Base-by-base conservation (phyloP, 2,113 vertebrate species). In the Pogonocichla stellata region DNA sequence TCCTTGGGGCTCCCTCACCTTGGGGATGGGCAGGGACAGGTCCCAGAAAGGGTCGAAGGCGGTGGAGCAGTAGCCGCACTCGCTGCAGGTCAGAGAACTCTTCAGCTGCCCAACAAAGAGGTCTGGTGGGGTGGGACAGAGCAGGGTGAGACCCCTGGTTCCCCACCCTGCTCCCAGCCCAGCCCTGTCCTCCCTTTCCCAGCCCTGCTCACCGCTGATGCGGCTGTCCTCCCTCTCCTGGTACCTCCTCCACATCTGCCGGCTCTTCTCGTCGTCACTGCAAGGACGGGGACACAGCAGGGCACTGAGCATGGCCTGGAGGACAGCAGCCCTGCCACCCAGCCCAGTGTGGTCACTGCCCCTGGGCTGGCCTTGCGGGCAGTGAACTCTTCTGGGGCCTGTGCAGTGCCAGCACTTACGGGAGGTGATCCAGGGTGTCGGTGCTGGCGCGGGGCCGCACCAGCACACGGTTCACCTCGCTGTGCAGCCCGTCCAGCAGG, bases 31-130 rank as follows among this genome's bases (percentile, higher is more conserved):
- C 87, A 99, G 93, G 4, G 99, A 99, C 40, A 99, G 97, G 95
- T 99, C 99, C 99, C 99, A 99, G 97, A 99, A 99, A 12, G 99
- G 99, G 62, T 99, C 99, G 1, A 99, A 99, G 93, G 99, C 98
- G 0, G 99, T 99, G 40, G 99, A 99, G 80, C 99, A 98, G 97
- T 99, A 99, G 62, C 99, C 98, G 2, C 99, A 99, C 64, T 98
- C 98, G 0, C 97, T 98, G 95, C 99, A 99, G 0, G 99, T 99
- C 97, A 99, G 97, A 1, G 99, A 99, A 89, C 99, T 99, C 97
- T 99, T 99, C 82, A 99, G 97, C 97, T 99, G 99, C n/a, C 99
- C 99, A 1, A 99, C 99, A 3, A 99, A 99, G 84, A 99, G 98
- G 93, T 99, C 99, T 99, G 86, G 47, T 43, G 87, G 86, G 43